Conservation (phyloP, 2,113 vertebrate genomes). For the Entomyzon cyanotis region DNA sequence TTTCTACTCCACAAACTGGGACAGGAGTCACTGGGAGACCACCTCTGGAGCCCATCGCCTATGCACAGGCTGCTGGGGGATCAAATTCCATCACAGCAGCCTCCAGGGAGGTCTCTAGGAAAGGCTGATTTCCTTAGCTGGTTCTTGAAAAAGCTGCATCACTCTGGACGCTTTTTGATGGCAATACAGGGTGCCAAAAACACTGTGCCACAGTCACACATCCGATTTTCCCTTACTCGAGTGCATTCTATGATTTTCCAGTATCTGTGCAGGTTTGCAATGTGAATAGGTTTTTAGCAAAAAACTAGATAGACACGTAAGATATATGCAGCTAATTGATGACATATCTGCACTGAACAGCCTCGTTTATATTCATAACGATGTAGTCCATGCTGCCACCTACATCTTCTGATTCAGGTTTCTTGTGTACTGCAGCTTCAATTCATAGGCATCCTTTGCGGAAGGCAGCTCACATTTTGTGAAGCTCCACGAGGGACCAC, state of each 20-base stretch:
- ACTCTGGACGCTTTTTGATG: not conserved
- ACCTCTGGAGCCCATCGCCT: not conserved
- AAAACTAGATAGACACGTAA: not conserved
- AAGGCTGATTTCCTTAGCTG: not conserved
- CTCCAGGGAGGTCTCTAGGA: not conserved
- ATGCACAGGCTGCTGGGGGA: not conserved
- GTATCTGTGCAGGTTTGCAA: not conserved
- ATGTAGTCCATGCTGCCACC: conserved; percentile 43
- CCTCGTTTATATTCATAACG: not conserved
- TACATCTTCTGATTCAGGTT: conserved; percentile 18
- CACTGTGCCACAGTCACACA: not conserved
- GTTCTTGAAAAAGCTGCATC: not conserved
- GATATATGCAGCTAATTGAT: not conserved
- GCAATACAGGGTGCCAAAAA: not conserved
- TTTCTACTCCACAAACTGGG: not conserved
- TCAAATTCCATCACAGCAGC: not conserved
- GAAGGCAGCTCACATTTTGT: not conserved
- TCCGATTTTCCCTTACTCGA: not conserved
- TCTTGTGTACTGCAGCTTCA: not conserved
- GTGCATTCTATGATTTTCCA: not conserved
- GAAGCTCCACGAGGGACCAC: not conserved
- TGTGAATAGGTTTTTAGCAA: not conserved
- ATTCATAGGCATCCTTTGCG: not conserved
- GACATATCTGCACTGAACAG: not conserved
- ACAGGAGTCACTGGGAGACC: not conserved